phyloP scores from a whole-genome alignment of 1,140 invertebrate genomes.

The Drosophila erecta region DNA sequence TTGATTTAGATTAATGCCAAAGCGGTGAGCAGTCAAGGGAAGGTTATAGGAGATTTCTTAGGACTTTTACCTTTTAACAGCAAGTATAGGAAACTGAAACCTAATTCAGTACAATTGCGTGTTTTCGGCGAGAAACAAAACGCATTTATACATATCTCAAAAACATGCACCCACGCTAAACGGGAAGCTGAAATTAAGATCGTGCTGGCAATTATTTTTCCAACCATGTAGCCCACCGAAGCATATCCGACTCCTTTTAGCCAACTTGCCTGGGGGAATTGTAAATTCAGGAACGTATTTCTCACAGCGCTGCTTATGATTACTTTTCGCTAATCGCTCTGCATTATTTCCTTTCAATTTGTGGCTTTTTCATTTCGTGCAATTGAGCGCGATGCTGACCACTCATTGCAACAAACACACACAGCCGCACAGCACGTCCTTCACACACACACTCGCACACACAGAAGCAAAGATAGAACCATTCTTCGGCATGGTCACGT shows the following conservation, averaged over 20 bases:
- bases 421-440: conserved; percentile 14
- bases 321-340: conserved; percentile 80
- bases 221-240: neutral
- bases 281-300: conserved; percentile 61
- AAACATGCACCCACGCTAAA: no score
- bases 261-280: conserved; percentile 25
- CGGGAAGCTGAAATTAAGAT: conserved; percentile 16
- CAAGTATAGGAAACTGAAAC: no score
- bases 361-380: conserved; percentile 74
- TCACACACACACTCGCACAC: conserved; percentile 6
- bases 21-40: neutral
- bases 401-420: conserved; percentile 7
- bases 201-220: neutral
- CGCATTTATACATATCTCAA: no score
- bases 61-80: neutral
- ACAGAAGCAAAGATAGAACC: conserved; percentile 14
- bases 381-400: conserved; percentile 62
- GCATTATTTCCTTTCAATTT: conserved; percentile 83
- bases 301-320: conserved; percentile 66
- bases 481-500: conserved; percentile 63
- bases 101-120: no score
- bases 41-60: neutral
- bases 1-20: conserved; percentile 50
- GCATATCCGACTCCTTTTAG: neutral
- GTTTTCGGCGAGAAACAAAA: no score